phyloP scores from a whole-genome alignment of 2,888 invertebrate genomes.

The Callyntrura guangdongensis region DNA sequence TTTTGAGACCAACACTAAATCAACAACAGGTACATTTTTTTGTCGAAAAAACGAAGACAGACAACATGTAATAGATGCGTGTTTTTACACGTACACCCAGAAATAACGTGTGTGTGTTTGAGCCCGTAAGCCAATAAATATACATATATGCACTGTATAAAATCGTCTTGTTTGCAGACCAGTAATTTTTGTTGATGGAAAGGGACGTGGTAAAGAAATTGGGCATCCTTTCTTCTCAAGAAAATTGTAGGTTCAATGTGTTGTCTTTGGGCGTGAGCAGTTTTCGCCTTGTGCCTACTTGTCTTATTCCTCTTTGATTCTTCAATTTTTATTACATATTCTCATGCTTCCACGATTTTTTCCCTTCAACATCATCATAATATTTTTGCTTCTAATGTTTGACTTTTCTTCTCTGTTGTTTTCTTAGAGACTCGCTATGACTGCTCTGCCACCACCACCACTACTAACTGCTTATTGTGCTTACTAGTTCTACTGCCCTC shows the following conservation, averaged over 20 bases:
- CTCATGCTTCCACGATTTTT: constrained; percentile 70
- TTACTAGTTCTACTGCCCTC: too few species aligned
- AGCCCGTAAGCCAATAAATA: constrained; percentile 67
- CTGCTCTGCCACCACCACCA: constrained; percentile 20
- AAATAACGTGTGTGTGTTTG: constrained; percentile 59
- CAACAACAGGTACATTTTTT: constrained; percentile 58
- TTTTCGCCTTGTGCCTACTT: constrained; percentile 84
- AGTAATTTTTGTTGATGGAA: constrained; percentile 80
- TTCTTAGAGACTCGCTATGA: constrained; percentile 1
- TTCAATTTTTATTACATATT: constrained; percentile 72
- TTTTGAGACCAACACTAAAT: constrained; percentile 49
- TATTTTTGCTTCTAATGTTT: constrained; percentile 53
- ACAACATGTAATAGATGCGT: constrained; percentile 69
- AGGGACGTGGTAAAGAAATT: constrained; percentile 80
- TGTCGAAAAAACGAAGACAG: constrained; percentile 44
- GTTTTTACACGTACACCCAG: constrained; percentile 69
- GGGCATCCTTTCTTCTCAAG: constrained; percentile 78
- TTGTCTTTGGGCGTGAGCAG: constrained; percentile 84
- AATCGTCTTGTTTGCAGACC: constrained; percentile 76
- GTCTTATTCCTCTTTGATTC: constrained; percentile 78
- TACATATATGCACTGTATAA: constrained; percentile 33
- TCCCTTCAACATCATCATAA: constrained; percentile 53
- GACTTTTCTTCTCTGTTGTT: constrained; percentile 40
- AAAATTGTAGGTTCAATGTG: constrained; percentile 84
- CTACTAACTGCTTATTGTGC: background rate